phyloP scores from a whole-genome alignment of 1,140 invertebrate species.

The Trachelipus rathkii region DNA sequence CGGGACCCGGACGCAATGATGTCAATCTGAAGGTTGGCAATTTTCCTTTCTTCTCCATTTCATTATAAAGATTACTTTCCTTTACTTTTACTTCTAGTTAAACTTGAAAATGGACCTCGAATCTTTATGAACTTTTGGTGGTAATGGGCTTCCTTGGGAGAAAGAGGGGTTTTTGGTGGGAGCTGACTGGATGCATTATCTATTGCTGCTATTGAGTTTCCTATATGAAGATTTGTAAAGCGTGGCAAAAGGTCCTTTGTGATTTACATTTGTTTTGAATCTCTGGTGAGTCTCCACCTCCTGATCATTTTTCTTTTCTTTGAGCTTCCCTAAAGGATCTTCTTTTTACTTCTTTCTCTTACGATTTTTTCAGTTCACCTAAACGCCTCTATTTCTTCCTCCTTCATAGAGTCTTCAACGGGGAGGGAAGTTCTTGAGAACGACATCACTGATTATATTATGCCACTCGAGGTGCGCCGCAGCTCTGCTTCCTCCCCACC shows the following conservation, averaged over 20 bases:
- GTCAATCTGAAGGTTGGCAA: background rate
- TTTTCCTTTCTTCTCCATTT: background rate
- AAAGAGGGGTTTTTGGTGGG: slow-evolving; percentile 43
- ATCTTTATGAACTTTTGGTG: slow-evolving; percentile 37
- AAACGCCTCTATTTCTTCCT: background rate
- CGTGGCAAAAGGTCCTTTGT: slow-evolving; percentile 35
- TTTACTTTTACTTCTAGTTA: slow-evolving; percentile 38
- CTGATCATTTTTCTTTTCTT: slow-evolving; percentile 66
- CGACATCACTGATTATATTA: background rate
- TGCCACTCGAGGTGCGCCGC: background rate
- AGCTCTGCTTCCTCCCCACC: background rate
- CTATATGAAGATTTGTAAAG: slow-evolving; percentile 33
- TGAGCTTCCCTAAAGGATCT: slow-evolving; percentile 63
- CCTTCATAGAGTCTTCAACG: slow-evolving; percentile 55
- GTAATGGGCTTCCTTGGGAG: slow-evolving; percentile 42
- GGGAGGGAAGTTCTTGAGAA: slow-evolving; percentile 22
- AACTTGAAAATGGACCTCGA: slow-evolving; percentile 45
- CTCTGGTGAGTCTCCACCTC: background rate
- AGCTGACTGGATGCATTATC: slow-evolving; percentile 32
- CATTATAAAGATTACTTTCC: background rate
- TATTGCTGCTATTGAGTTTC: slow-evolving; percentile 19
- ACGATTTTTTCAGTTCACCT: slow-evolving; percentile 60
- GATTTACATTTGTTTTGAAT: slow-evolving; percentile 24
- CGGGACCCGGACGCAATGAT: background rate
- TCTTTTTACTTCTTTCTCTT: slow-evolving; percentile 64